These are phyloP conservation scores for Drosophila nasuta DNA, from an alignment of 1,140 invertebrate species.

Conservation along the genomic window DNA sequence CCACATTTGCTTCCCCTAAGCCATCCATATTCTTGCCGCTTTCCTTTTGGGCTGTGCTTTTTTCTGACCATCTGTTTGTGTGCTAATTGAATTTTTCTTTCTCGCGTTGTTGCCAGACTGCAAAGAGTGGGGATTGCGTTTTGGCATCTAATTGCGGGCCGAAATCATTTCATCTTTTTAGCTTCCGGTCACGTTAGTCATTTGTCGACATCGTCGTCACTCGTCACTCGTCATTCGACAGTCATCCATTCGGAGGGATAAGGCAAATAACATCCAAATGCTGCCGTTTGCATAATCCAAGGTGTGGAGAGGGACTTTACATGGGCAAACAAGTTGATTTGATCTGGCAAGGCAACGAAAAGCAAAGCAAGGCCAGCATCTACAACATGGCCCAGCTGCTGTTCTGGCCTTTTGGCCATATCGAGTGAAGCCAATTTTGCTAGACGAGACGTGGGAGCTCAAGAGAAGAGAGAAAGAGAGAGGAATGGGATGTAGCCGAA, in stretches of 20 bases:
- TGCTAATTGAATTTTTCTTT: constrained; percentile 20
- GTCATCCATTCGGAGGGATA: constrained; percentile 23
- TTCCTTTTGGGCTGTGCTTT: not conserved
- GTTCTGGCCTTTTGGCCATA: constrained; percentile 45
- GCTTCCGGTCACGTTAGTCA: constrained; percentile 70
- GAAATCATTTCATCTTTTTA: constrained; percentile 75
- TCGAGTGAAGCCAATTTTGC: constrained; percentile 65
- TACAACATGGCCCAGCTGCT: constrained; percentile 52
- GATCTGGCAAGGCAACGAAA: not conserved
- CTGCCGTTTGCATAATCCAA: constrained; percentile 25
- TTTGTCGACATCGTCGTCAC: constrained; percentile 11
- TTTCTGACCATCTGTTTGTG: constrained; percentile 6
- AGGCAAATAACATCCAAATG: constrained; percentile 37
- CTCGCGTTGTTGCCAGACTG: not conserved
- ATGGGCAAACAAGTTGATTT: constrained; percentile 28
- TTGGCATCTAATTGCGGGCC: constrained; percentile 67
- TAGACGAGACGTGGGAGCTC: not conserved
- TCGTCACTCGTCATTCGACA: constrained; percentile 7
- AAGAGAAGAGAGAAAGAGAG: not conserved
- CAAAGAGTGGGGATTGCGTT: constrained; percentile 15
- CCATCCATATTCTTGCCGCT: not conserved
- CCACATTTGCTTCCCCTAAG: not conserved
- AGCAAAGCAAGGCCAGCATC: constrained; percentile 3
- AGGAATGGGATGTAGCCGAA: not conserved
- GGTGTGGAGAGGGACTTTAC: constrained; percentile 1